Percentiles rank a stretch among this genome's conserved stretches.
These are phyloP conservation scores for Gila orcuttii DNA, from an alignment of 2,113 vertebrate species.

Conservation along the genomic window DNA sequence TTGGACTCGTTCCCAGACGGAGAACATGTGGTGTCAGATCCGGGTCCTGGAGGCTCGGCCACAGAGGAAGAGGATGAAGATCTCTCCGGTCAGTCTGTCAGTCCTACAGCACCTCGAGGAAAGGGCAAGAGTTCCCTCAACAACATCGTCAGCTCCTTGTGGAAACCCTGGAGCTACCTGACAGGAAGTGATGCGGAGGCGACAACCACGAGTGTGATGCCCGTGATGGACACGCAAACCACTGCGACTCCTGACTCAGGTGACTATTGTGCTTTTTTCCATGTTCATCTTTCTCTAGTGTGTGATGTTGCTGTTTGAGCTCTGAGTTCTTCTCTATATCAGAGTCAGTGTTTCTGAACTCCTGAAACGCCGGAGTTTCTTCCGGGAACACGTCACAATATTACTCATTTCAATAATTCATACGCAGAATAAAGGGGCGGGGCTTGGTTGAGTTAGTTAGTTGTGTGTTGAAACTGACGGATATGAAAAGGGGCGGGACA, in stretches of 20 bases:
- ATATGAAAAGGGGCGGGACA: too few relatives aligned
- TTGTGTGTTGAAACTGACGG: too few relatives aligned
- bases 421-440: too few relatives aligned
- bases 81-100: background rate
- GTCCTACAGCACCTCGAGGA: background rate
- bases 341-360: too few relatives aligned
- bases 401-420: too few relatives aligned
- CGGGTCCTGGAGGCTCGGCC: slow-evolving; percentile 37
- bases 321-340: too few relatives aligned
- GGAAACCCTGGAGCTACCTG: slow-evolving; percentile 76
- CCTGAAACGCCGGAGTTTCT: too few relatives aligned
- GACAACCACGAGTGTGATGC: background rate
- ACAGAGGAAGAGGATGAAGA: slow-evolving; percentile 46
- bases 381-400: too few relatives aligned
- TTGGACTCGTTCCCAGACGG: slow-evolving; percentile 63
- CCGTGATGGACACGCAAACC: background rate
- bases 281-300: too few relatives aligned
- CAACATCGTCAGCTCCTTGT: slow-evolving; percentile 72
- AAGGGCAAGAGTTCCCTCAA: slow-evolving; percentile 55
- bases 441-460: too few relatives aligned
- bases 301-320: too few relatives aligned
- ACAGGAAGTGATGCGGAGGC: slow-evolving; percentile 46
- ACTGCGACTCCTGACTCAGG: slow-evolving; percentile 34
- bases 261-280: background rate
- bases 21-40: slow-evolving; percentile 58